Conservation (phyloP, 2,113 vertebrate species). For the Miniopterus natalensis region DNA sequence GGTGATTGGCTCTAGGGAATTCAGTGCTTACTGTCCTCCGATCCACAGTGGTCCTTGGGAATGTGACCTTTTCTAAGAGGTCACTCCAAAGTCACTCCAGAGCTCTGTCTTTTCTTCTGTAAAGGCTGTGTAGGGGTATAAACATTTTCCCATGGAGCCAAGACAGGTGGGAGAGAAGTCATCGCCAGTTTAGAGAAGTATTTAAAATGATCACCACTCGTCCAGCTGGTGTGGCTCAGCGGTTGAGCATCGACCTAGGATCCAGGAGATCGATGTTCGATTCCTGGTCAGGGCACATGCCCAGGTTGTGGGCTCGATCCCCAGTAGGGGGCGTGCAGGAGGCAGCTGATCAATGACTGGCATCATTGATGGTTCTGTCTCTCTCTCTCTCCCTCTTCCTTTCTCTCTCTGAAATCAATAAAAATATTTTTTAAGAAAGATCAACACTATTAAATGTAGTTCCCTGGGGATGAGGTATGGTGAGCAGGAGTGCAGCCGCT, state of each 20-base stretch:
- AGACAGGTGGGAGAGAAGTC: neutral
- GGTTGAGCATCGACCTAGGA: too few species aligned
- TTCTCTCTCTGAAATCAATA: too few species aligned
- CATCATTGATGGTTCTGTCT: too few species aligned
- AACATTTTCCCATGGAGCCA: neutral
- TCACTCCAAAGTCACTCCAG: neutral
- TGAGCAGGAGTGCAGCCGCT: neutral
- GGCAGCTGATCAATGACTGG: too few species aligned
- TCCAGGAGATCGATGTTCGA: too few species aligned
- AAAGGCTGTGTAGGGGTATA: neutral
- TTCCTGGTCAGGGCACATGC: too few species aligned
- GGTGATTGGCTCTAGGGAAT: neutral
- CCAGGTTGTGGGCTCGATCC: too few species aligned
- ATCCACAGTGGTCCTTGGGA: neutral
- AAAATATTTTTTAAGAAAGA: too few species aligned
- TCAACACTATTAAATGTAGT: neutral
- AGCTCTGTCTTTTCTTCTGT: neutral
- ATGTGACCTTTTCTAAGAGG: neutral
- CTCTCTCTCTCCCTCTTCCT: too few species aligned
- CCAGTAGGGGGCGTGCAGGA: too few species aligned
- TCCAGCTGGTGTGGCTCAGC: too few species aligned
- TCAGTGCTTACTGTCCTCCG: neutral
- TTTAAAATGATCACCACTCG: neutral
- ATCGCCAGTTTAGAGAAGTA: neutral
- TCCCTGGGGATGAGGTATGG: neutral